Evolutionary conservation across 2,888 invertebrate species (phyloP), one percentile per base, ranked within the genome.

Genomic region (Diadromus collaris): DNA sequence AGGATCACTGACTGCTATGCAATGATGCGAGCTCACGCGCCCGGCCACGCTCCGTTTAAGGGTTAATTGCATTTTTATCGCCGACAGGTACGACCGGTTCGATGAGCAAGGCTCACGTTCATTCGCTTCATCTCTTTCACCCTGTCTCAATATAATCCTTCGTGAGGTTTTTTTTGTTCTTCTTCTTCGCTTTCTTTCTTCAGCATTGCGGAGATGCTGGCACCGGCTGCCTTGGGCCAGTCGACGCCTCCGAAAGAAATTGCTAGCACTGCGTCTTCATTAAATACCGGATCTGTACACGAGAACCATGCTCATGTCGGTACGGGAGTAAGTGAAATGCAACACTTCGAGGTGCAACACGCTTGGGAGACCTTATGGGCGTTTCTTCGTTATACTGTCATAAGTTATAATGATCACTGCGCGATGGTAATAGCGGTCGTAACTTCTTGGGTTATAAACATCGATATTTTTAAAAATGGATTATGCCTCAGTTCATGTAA

Each of bases 1-100:
- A 38, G 64, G 65, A 65, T 54, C 61, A 48, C 44, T 58, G 68
- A 68, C 51, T 46, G 46, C 56, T 71, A 48, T 46, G 48, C 44
- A 63, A 56, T 56, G 56, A 56, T 56, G 56, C 32, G 38, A 58
- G 64, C 68, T 74, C 58, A 67, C 67, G 54, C 69, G 71, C 65
- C 16, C 16, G 27, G 32, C 56, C 48, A 61, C 75, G 68, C 75
- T 76, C 79, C 75, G 75, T 79, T 79, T 80, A 78, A 81, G 72
- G 77, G 72, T 80, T 81, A 78, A 80, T 80, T 81, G 78, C 81
- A 65, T 81, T 81, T 77, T 81, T 78, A 81, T 81, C 72, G 77
- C 78, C 78, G 72, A 75, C 77, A 75, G 68, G 81, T 69, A 76
- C 76, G 72, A 76, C 80, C 75, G 56, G 69, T 79, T 79, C 81